Conservation (phyloP, 2,888 invertebrate genomes). For the Lepidocyrtinus sp. region DNA sequence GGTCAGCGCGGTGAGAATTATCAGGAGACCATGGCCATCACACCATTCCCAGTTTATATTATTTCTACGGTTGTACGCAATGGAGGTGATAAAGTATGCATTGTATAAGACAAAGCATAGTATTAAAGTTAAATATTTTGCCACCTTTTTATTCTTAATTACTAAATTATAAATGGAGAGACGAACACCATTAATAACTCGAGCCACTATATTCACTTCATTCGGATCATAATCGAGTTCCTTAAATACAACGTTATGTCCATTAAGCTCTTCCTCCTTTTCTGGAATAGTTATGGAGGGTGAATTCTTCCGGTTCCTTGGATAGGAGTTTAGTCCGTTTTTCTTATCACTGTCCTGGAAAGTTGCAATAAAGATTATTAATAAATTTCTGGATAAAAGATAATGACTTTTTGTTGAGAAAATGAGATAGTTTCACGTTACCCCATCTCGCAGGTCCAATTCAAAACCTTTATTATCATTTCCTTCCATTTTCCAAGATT, state of each 20-base stretch:
- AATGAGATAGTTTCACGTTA: too few relatives aligned
- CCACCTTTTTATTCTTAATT: conserved; percentile 34
- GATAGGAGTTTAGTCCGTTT: background rate
- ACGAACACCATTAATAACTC: conserved; percentile 37
- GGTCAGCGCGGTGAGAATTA: conserved; percentile 77
- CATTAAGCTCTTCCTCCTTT: conserved; percentile 20
- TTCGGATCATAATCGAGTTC: conserved; percentile 42
- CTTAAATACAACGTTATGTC: conserved; percentile 2
- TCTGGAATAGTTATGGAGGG: too few relatives aligned
- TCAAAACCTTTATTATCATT: conserved; percentile 31
- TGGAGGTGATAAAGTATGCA: conserved; percentile 62
- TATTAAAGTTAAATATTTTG: conserved; percentile 35
- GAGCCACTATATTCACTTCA: conserved; percentile 29
- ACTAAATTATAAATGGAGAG: conserved; percentile 28
- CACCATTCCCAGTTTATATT: conserved; percentile 73
- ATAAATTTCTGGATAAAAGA: too few relatives aligned
- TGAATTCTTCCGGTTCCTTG: too few relatives aligned
- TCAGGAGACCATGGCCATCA: conserved; percentile 81
- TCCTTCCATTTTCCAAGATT: conserved; percentile 44
- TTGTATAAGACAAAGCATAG: conserved; percentile 53
- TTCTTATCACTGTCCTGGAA: too few relatives aligned
- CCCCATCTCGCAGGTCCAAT: conserved; percentile 8
- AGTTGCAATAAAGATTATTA: too few relatives aligned
- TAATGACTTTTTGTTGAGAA: too few relatives aligned
- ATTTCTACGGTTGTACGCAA: conserved; percentile 52